phyloP scores from a whole-genome alignment of 2,113 vertebrate genomes.

The Cyprinodon variegatus region DNA sequence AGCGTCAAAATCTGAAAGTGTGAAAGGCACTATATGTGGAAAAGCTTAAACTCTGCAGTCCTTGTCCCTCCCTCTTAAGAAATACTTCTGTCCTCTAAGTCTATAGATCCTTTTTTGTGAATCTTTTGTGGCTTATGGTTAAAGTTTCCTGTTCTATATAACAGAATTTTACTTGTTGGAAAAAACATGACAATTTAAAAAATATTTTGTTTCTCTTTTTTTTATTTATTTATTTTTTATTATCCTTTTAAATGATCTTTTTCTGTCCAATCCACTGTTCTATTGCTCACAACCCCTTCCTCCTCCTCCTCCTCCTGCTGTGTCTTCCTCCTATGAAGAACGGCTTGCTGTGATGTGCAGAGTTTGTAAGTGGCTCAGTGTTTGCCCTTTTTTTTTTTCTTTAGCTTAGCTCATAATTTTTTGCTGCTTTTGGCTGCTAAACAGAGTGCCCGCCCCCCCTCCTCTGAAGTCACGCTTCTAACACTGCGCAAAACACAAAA shows the following conservation, averaged over 20 bases:
- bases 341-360: constrained; percentile 82
- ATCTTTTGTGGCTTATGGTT: constrained; percentile 4
- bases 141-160: not conserved
- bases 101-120: not conserved
- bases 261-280: constrained; percentile 58
- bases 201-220: constrained; percentile 33
- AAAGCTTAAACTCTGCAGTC: not conserved
- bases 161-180: not conserved
- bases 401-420: constrained; percentile 47
- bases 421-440: constrained; percentile 50
- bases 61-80: not conserved
- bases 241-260: constrained; percentile 55
- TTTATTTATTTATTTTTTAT: constrained; percentile 18
- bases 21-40: not conserved
- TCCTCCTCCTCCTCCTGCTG: constrained; percentile 49
- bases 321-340: constrained; percentile 79
- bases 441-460: not conserved
- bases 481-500: constrained; percentile 1
- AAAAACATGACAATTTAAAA: constrained; percentile 33
- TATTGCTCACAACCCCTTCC: constrained; percentile 44
- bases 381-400: constrained; percentile 57
- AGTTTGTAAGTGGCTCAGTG: constrained; percentile 83
- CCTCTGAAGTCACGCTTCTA: constrained; percentile 22
- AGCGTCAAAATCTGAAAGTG: not conserved
- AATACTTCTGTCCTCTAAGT: not conserved